Conservation (phyloP, 2,888 invertebrate genomes). For the Yponomeuta sedellus region DNA sequence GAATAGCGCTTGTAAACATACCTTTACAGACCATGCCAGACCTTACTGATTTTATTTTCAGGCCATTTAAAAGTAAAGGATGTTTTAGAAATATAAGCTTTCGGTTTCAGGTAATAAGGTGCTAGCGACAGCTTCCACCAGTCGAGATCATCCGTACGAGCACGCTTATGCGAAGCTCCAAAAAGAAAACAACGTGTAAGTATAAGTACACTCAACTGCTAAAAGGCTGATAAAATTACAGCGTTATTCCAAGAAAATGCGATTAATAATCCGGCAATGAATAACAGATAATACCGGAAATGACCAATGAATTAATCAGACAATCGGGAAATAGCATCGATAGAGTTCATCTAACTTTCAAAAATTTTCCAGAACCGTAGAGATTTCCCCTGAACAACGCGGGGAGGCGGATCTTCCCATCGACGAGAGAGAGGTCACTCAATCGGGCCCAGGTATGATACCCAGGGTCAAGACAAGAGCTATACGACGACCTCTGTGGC, state of each 20-base stretch:
- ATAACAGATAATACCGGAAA: no score
- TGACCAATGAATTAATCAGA: no score
- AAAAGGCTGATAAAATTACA: no score
- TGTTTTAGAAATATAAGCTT: not conserved
- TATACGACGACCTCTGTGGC: no score
- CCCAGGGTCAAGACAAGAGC: no score
- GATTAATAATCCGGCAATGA: no score
- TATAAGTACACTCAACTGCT: slow-evolving; percentile 16
- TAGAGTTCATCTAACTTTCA: no score
- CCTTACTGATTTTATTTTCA: not conserved
- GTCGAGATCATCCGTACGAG: slow-evolving; percentile 80
- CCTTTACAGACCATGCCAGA: not conserved
- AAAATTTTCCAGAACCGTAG: slow-evolving; percentile 45
- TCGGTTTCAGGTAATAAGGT: slow-evolving; percentile 49
- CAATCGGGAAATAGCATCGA: no score
- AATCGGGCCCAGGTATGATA: slow-evolving; percentile 52
- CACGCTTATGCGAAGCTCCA: slow-evolving; percentile 86
- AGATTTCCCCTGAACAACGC: slow-evolving; percentile 53
- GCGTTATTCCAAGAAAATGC: no score
- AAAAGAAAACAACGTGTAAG: slow-evolving; percentile 57
- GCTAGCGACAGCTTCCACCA: slow-evolving; percentile 48
- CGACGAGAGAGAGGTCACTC: slow-evolving; percentile 58
- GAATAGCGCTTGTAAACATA: not conserved
- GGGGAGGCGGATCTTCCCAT: slow-evolving; percentile 57
- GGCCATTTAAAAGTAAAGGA: not conserved